Percentiles rank a stretch among this genome's conserved stretches.
Evolutionary conservation across 1,140 invertebrate genomes (phyloP).

Genomic region (Microplitis mediator): DNA sequence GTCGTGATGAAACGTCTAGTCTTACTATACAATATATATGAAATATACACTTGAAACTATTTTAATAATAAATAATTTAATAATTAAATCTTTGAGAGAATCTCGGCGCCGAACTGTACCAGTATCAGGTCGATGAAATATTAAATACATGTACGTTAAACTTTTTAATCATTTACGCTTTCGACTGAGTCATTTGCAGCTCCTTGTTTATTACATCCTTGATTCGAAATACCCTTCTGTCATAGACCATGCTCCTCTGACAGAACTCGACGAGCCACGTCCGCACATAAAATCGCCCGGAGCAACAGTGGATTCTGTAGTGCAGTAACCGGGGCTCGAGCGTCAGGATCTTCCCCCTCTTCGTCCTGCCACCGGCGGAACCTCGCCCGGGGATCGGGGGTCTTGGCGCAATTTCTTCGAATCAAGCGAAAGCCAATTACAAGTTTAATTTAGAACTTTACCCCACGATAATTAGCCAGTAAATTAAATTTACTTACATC

Average conservation of each 20-base stretch:
- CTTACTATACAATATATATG: background rate
- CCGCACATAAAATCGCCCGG: constrained; percentile 16
- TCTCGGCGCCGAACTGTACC: no score
- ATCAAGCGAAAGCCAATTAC: constrained; percentile 60
- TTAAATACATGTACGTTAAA: background rate
- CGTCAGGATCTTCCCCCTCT: background rate
- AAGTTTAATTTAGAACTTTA: constrained; percentile 60
- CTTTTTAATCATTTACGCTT: background rate
- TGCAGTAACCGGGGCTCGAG: constrained; percentile 9
- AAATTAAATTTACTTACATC: constrained; percentile 60
- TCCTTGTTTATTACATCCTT: constrained; percentile 5
- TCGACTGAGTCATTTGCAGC: background rate
- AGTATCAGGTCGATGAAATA: background rate
- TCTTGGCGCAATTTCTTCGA: constrained; percentile 59
- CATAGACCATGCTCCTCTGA: no score
- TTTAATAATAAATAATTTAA: no score
- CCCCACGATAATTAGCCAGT: constrained; percentile 56
- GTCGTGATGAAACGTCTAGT: constrained; percentile 6
- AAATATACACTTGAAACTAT: no score
- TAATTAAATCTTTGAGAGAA: no score
- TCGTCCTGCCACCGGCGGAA: no score
- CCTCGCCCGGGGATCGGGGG: background rate
- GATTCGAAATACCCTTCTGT: background rate
- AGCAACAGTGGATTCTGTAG: background rate
- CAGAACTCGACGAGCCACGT: constrained; percentile 23